Percentiles rank a stretch among this genome's conserved stretches.
These are phyloP conservation scores for Icerya purchasi DNA, from an alignment of 2,888 invertebrate species.

Conservation along the genomic window DNA sequence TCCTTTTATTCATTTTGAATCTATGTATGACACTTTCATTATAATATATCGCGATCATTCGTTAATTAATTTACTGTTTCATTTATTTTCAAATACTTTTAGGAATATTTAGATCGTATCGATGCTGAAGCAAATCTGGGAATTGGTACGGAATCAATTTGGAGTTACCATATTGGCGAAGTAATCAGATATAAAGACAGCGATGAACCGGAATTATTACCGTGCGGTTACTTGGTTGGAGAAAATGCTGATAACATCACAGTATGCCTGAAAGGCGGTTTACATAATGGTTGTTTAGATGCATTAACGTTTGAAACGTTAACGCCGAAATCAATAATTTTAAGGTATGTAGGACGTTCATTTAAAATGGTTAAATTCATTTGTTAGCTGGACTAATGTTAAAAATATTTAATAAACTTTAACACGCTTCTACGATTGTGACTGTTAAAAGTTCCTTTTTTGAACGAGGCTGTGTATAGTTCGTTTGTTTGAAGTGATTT, in stretches of 20 bases:
- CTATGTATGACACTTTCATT: background rate
- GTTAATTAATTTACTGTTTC: background rate
- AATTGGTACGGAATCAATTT: conserved; percentile 61
- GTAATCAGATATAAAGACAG: conserved; percentile 27
- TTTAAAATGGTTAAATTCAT: too few relatives aligned
- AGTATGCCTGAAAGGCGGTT: conserved; percentile 36
- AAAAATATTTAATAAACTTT: too few relatives aligned
- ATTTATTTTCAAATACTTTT: conserved; percentile 15
- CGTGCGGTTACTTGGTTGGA: conserved; percentile 81
- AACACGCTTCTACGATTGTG: too few relatives aligned
- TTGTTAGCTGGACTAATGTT: too few relatives aligned
- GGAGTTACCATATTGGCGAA: conserved; percentile 84
- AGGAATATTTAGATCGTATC: conserved; percentile 74
- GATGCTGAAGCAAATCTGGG: conserved; percentile 75
- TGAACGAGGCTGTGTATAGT: too few relatives aligned
- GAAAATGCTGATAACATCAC: conserved; percentile 31
- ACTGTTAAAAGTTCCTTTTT: too few relatives aligned
- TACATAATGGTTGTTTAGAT: conserved; percentile 70
- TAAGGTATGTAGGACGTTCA: conserved; percentile 43
- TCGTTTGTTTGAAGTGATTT: too few relatives aligned
- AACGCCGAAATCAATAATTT: conserved; percentile 87
- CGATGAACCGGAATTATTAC: conserved; percentile 68
- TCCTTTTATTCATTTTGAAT: too few relatives aligned
- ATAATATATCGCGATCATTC: background rate
- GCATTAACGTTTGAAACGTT: conserved; percentile 84